Base-by-base conservation (phyloP, 2,113 vertebrate genomes). In the Stigmatopora argus region DNA sequence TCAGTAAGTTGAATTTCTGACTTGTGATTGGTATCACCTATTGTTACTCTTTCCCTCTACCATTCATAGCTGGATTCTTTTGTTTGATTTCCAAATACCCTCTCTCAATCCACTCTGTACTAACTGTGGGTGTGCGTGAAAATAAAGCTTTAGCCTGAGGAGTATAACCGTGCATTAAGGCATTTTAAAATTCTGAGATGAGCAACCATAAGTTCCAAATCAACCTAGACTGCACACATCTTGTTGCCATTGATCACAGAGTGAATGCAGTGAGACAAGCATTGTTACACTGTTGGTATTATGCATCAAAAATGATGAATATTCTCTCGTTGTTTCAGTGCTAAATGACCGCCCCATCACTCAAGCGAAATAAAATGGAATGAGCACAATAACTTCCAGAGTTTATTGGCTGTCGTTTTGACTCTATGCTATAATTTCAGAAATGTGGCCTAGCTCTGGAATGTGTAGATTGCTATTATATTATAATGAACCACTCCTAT, bases 1-100 rank as follows among this genome's bases (percentile, higher is more conserved):
- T 90, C 94, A 92, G 95, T 98, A 93, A 95, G 95, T 96, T 49
- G 21, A 65, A 23, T 82, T 72, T 67, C 49, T 64, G 34, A 65
- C 18, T 57, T 19, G 35, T 48, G 10, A 79, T 19, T 52, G 51
- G n/a, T 18, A 67, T 58, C 60, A 63, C 53, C 58, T 21, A 23
- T 34, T 60, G 48, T 26, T 69, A 41, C n/a, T 15, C 34, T 52
- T 44, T 45, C 19, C 38, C 1, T 45, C 9, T 10, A 3, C 53
- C 23, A 21, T 19, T 26, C 7, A 0, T 14, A 62, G 55, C 14
- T 34, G 21, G 56, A 71, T 35, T 67, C 10, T 68, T 64, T 55
- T 62, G 52, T 78, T 70, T 77, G 48, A 80, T 67, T 46, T 66
- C 53, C 19, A 60, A 66, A 62, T 56, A 64, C 51, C n/a, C 31